Conservation (phyloP, 2,797 vertebrate genomes). For the Crypturellus tataupa region DNA sequence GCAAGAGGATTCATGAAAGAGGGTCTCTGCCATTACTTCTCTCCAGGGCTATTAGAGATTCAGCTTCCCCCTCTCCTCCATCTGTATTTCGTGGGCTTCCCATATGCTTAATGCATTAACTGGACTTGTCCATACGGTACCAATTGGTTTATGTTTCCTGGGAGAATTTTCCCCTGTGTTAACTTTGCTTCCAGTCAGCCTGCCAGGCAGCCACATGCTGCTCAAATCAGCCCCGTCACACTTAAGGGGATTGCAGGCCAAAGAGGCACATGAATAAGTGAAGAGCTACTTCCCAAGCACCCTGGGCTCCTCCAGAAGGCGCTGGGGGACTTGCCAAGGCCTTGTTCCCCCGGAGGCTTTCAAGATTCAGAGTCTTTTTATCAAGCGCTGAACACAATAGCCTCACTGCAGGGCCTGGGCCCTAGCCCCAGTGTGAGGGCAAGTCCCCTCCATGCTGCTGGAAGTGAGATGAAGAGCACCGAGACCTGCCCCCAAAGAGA, state of each 20-base stretch:
- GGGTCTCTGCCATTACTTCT: neutral
- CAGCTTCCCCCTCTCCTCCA: neutral
- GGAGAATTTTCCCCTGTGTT: neutral
- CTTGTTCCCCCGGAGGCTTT: neutral
- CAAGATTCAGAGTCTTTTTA: neutral
- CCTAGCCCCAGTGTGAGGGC: neutral
- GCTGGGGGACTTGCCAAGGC: neutral
- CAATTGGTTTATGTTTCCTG: conserved; percentile 12
- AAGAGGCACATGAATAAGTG: conserved; percentile 17
- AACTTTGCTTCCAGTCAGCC: neutral
- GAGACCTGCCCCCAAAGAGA: neutral
- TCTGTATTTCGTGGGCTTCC: neutral
- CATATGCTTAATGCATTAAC: conserved; percentile 21
- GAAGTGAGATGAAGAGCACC: neutral
- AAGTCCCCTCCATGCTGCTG: neutral
- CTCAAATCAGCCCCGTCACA: conserved; percentile 14
- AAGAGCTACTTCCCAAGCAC: neutral
- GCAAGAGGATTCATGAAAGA: conserved; percentile 29
- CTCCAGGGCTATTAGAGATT: conserved; percentile 12
- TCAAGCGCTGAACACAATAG: neutral
- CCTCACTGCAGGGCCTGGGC: neutral
- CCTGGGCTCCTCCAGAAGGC: neutral
- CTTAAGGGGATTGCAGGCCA: conserved; percentile 43
- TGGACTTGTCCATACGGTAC: neutral
- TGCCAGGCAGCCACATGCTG: conserved; percentile 29